Base-by-base conservation (phyloP, 2,113 vertebrate genomes). In the Lasiurus borealis region DNA sequence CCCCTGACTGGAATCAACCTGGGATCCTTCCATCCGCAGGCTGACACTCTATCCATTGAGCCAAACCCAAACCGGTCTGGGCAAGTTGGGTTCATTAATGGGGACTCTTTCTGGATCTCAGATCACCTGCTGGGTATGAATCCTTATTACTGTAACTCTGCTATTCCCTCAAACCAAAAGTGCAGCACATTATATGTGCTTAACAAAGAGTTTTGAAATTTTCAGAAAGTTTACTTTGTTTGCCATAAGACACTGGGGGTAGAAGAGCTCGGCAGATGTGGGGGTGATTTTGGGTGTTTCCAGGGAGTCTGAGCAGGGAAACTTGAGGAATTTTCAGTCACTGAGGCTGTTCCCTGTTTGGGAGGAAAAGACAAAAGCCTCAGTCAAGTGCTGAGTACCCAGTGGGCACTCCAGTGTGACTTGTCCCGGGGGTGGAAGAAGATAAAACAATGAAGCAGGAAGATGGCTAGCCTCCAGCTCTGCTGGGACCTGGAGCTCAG, bases 241-340 rank as follows among this genome's bases (percentile, higher is more conserved):
- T 23, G n/a, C 52, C 10, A 6, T 40, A 2, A 23, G 2, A 2
- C 13, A 19, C 2, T 0, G 18, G n/a, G 13, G 16, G 21, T 4
- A 18, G 12, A n/a, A 36, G 25, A 3, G 2, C 46, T 78, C 40
- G 40, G 48, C 14, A 25, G 54, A 36, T 54, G 44, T 29, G 23
- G n/a, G 36, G 73, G 73, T 3, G 5, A 10, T 66, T 44, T 46
- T 44, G 72, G 18, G 23, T 5, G 44, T 86, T n/a, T 78, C 44
- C 12, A 13, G 81, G 16, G 73, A 10, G 13, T 14, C 9, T 0
- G 6, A 50, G 18, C 36, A 50, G 73, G 36, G 57, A 36, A 25
- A 19, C 73, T 46, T 14, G 76, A 46, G 46, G 23, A 9, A 4
- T 29, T 88, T 23, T 64, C 52, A 19, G 75, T 64, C 34, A 29